Conservation (phyloP, 2,797 vertebrate species). For the Thripadectes ignobilis region DNA sequence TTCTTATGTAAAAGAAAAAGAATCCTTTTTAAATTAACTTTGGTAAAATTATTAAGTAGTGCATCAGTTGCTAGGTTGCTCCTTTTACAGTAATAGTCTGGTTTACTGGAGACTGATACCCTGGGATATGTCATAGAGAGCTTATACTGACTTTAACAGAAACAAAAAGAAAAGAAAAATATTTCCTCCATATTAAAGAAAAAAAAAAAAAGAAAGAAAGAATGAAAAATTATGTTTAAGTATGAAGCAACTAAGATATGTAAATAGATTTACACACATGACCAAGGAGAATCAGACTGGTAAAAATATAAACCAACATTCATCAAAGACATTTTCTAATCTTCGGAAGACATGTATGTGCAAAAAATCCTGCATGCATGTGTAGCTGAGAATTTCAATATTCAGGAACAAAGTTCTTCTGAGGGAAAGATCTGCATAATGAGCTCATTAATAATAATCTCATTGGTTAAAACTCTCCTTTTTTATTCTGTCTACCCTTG, state of each 20-base stretch:
- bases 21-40: neutral
- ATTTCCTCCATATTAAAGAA: neutral
- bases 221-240: neutral
- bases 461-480: neutral
- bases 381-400: neutral
- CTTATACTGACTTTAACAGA: neutral
- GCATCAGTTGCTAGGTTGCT: neutral
- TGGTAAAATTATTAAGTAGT: neutral
- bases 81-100: neutral
- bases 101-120: neutral
- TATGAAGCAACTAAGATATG: neutral
- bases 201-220: neutral
- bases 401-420: neutral
- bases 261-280: neutral
- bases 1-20: neutral
- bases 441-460: constrained; percentile 31
- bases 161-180: neutral
- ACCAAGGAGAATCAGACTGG: neutral
- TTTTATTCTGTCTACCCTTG: neutral
- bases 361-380: neutral
- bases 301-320: neutral
- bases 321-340: neutral
- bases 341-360: accelerated
- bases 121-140: neutral
- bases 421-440: neutral